Base-by-base conservation (phyloP, 2,888 invertebrate genomes). In the Trilocha varians region DNA sequence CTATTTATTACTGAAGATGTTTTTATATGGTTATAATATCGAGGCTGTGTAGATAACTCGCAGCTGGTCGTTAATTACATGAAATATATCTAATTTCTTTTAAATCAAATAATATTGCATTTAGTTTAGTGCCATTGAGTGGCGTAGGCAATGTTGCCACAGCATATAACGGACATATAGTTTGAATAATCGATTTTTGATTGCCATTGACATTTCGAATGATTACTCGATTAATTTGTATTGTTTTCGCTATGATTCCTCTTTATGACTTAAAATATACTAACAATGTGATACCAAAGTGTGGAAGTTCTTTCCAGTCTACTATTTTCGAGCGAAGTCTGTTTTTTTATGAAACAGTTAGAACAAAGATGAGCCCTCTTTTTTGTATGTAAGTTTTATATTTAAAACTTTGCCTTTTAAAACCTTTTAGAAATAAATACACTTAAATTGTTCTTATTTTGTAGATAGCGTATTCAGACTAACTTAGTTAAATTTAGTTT, bases 1-100 rank as follows among this genome's bases (percentile, higher is more conserved):
- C 71, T 80, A 80, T 82, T 80, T 80, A 78, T 78, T 73, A 38
- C 63, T 80, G 74, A 68, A 72, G 60, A 69, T 68, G 66, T 70
- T 64, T 65, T 15, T 16, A 16, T 36, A 16, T 36, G 36, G n/a
- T 15, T n/a, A 5, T 15, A 6, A 75, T 67, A 66, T 70, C 57
- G 83, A 82, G 83, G 83, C 83, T 83, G 16, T 80, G 78, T 80
- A 76, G 75, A 80, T 84, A 82, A 74, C 75, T 80, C 74, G 68
- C 70, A 70, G 36, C 2, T 36, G 8, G n/a, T 34, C n/a, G n/a
- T n/a, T n/a, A n/a, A n/a, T n/a, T n/a, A n/a, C n/a, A n/a, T n/a
- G n/a, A n/a, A n/a, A n/a, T n/a, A n/a, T n/a, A n/a, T n/a, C 11
- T 25, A 25, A 25, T 25, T 25, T 25, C 25, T 11, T 6, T 25